phyloP scores from a whole-genome alignment of 2,113 vertebrate species.

The Ictalurus punctatus region DNA sequence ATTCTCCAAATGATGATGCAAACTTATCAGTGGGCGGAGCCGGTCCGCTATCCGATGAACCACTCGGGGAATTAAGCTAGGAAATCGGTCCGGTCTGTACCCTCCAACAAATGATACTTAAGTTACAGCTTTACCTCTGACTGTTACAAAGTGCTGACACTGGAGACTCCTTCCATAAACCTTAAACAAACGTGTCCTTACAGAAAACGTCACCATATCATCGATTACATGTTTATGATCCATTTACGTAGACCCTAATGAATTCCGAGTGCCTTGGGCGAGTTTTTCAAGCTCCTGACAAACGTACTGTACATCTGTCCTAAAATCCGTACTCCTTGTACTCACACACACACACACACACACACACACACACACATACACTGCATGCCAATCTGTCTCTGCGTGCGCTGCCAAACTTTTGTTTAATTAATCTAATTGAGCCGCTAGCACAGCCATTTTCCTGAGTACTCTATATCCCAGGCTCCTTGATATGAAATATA shows the following conservation, averaged over 20 bases:
- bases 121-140: too few species aligned
- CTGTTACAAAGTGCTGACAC: neutral
- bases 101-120: neutral
- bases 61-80: neutral
- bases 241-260: neutral
- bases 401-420: constrained; percentile 55
- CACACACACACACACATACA: constrained; percentile 36
- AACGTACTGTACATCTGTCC: neutral
- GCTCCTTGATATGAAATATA: constrained; percentile 60
- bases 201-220: neutral
- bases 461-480: constrained; percentile 69
- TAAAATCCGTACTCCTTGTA: neutral
- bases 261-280: neutral
- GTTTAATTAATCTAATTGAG: constrained; percentile 76
- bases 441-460: constrained; percentile 69
- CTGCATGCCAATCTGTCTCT: constrained; percentile 47
- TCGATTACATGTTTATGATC: neutral
- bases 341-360: constrained; percentile 40
- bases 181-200: neutral
- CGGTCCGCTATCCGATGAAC: neutral
- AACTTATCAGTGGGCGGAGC: neutral
- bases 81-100: neutral
- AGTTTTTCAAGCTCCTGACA: neutral
- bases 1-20: neutral
- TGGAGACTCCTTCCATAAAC: neutral